Base-by-base conservation (phyloP, 2,888 invertebrate species). In the Boloria euphrosyne region DNA sequence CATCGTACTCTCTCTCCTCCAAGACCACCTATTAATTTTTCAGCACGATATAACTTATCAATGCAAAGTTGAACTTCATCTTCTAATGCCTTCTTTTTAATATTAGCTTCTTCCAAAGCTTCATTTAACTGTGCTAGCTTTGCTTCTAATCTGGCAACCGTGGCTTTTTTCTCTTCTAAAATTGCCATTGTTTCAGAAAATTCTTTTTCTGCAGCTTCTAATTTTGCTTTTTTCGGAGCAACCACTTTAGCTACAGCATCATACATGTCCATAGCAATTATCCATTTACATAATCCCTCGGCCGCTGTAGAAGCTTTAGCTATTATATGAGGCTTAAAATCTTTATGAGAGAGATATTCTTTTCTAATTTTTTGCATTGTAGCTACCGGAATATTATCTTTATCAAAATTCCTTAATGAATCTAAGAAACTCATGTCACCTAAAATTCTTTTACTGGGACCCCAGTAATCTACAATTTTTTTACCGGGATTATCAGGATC, bases 291-390 rank as follows among this genome's bases (percentile, higher is more conserved):
- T 50, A 97, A 90, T 61, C 98, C 98, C 90, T 98, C 98, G 22
- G 98, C 98, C 3, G 99, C 99, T 71, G 97, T 95, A 0, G 98
- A 98, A 0, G 98, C 98, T 86, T 97, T 97, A 14, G 96, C 96
- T 63, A 97, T 96, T 64, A 96, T 93, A 67, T 93, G 91, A 1
- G 97, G 97, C 74, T 96, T 95, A 81, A 97, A 97, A 77, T 96
- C 95, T 78, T 95, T 95, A 80, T 97, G 93, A 0, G 94, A 93
- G 44, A 96, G 86, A 83, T 95, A 97, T 77, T 96, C 96, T 79
- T 95, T 95, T 71, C 96, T 90, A 72, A 96, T 95, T 85, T 95
- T 95, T 74, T 93, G 91, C 94, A 97, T 97, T 13, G 94, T 93
- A 31, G 93, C 93, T 2, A 93, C 79, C 50, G 96, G 94, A 74